Conservation (phyloP, 2,113 vertebrate species). For the Malurus cyaneus region DNA sequence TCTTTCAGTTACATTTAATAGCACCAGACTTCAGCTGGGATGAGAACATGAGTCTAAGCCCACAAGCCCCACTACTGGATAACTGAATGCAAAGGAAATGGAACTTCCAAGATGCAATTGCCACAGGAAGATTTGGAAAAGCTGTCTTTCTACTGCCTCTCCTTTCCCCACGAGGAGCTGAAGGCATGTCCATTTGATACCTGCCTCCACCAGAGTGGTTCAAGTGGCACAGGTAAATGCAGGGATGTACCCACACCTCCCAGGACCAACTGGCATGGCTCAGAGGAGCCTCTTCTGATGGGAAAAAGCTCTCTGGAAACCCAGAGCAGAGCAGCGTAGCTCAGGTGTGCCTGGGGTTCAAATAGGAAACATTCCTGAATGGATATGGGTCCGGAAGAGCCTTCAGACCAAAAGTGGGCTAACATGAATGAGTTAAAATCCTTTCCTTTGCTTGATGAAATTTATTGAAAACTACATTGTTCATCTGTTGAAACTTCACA, state of each 20-base stretch:
- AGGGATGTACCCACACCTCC: background rate
- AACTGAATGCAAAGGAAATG: background rate
- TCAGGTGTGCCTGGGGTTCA: background rate
- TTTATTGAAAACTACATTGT: slow-evolving; percentile 48
- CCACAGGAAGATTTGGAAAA: background rate
- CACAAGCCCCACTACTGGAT: background rate
- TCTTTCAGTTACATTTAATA: background rate
- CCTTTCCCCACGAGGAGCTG: background rate
- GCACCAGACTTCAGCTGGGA: background rate
- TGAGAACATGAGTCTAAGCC: background rate
- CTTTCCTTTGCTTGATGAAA: background rate
- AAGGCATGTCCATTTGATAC: background rate
- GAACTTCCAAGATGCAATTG: background rate
- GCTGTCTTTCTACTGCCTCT: background rate
- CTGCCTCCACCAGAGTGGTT: background rate
- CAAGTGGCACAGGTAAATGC: background rate
- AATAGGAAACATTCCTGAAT: background rate
- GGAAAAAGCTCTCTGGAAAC: background rate
- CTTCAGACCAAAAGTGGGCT: background rate
- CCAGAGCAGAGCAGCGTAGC: background rate
- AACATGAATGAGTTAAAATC: slow-evolving; percentile 55
- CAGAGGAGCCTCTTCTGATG: background rate
- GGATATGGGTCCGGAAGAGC: background rate
- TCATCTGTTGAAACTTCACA: slow-evolving; percentile 53
- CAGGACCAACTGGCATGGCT: background rate